Evolutionary conservation across 37 sponge, comb jelly and placozoan species (phyloP).

Genomic region (Hormiphora californensis): DNA sequence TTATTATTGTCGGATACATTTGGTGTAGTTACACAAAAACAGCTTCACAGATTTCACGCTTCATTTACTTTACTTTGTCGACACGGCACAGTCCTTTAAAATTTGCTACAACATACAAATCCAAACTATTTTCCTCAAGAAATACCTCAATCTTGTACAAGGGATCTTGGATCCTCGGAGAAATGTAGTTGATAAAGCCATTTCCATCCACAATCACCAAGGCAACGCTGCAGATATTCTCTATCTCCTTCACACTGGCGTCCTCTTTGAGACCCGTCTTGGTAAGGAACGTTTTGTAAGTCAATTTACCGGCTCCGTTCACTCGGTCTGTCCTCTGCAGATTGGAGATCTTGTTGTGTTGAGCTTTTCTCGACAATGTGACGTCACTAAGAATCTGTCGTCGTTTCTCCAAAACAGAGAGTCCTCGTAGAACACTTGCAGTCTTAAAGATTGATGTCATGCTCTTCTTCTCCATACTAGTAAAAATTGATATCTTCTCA

Average conservation of each 20-base stretch:
- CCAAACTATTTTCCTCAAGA: too few relatives aligned
- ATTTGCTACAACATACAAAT: too few relatives aligned
- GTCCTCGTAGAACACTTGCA: background rate
- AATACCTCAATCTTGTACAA: too few relatives aligned
- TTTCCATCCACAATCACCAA: background rate
- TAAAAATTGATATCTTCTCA: too few relatives aligned
- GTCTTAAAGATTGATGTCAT: background rate
- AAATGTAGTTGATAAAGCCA: background rate
- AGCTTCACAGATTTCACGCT: too few relatives aligned
- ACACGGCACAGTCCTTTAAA: too few relatives aligned
- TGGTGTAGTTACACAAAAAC: too few relatives aligned
- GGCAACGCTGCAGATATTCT: background rate
- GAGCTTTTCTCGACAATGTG: background rate
- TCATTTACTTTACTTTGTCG: too few relatives aligned
- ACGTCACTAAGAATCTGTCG: background rate
- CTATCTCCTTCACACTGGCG: background rate
- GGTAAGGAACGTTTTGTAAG: background rate
- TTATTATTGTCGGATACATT: too few relatives aligned
- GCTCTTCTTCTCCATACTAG: background rate
- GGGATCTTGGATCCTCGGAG: background rate
- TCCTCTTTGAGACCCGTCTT: background rate
- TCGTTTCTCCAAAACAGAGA: constrained; percentile 3
- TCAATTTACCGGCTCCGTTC: background rate
- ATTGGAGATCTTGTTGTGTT: constrained; percentile 20
- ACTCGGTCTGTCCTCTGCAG: constrained; percentile 28